Base-by-base conservation (phyloP, 2,888 invertebrate species). In the Leptopterna dolabrata region DNA sequence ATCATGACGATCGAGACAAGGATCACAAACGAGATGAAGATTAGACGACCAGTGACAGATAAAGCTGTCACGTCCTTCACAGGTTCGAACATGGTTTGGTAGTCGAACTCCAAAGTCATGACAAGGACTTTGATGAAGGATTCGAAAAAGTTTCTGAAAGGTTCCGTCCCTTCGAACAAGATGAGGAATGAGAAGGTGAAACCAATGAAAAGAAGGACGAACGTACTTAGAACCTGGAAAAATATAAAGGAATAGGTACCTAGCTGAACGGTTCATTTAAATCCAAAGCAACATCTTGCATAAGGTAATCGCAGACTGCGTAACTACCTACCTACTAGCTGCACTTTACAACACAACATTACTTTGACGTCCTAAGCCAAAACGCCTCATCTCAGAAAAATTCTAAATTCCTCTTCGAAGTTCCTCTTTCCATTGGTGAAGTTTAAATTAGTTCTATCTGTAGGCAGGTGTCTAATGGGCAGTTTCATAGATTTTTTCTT, bases 41-140 rank as follows among this genome's bases (percentile, higher is more conserved):
- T 92, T 0, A 94, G 90, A 80, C 94, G 91, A 0, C 93, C 92
- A 43, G 94, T 91, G 51, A 92, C 90, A 27, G 92, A 90, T 9
- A 89, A 93, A 0, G 92, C 92, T 0, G 92, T 92, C 0, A 92
- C 91, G 88, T 92, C 82, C 36, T 87, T 90, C 11, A 88, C 87
- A 51, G 87, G 87, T 85, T 93, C 93, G 83, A 94, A 94, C 11
- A 94, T 90, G 4, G 92, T 92, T 41, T 88, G 89, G 90, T 94
- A 94, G 89, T 94, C 94, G 80, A 94, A 94, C 90, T 94, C 94
- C 86, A 93, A 93, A 7, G 93, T 94, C 94, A 94, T 94, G 11
- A 94, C 93, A 70, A 94, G 92, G 0, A 94, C 94, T 89, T 94
- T 94, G 24, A 94, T 92, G 0, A 94, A 90, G 0, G 94, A 92